Evolutionary conservation across 2,888 invertebrate species (phyloP).

Genomic region (Brachyptera risi): DNA sequence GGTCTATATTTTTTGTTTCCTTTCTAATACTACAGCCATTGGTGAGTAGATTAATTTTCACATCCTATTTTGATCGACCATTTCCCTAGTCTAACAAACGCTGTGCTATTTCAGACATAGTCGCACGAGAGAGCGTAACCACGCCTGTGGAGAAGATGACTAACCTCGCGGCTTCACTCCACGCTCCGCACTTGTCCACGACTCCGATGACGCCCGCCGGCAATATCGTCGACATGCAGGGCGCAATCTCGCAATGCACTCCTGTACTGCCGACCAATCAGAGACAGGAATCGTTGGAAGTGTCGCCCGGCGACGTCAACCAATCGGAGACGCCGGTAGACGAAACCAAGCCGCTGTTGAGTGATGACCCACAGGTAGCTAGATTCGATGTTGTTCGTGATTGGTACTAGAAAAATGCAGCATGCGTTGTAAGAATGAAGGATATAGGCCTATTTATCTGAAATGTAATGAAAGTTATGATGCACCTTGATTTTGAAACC

Average conservation of each 20-base stretch:
- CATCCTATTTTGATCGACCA: background rate
- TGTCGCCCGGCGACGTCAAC: background rate
- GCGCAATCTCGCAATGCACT: constrained; percentile 13
- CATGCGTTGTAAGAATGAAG: too few relatives aligned
- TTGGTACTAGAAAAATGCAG: too few relatives aligned
- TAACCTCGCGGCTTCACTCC: constrained; percentile 31
- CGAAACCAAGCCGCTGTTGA: background rate
- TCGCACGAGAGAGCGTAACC: constrained; percentile 25
- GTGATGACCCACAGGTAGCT: too few relatives aligned
- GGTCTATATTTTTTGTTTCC: too few relatives aligned
- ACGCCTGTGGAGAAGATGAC: constrained; percentile 36
- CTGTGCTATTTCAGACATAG: background rate
- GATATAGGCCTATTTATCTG: too few relatives aligned
- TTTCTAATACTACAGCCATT: background rate
- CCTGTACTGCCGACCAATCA: background rate
- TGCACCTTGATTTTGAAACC: too few relatives aligned
- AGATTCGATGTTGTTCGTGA: too few relatives aligned
- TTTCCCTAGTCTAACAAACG: background rate
- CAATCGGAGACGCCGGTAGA: background rate
- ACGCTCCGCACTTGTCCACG: constrained; percentile 47
- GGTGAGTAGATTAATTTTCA: too few relatives aligned
- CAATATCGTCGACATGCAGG: constrained; percentile 63
- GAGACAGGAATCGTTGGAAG: background rate
- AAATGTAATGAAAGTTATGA: too few relatives aligned
- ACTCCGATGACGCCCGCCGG: constrained; percentile 50